Evolutionary conservation across 2,113 vertebrate species (phyloP).

Genomic region (Rhinichthys klamathensis): DNA sequence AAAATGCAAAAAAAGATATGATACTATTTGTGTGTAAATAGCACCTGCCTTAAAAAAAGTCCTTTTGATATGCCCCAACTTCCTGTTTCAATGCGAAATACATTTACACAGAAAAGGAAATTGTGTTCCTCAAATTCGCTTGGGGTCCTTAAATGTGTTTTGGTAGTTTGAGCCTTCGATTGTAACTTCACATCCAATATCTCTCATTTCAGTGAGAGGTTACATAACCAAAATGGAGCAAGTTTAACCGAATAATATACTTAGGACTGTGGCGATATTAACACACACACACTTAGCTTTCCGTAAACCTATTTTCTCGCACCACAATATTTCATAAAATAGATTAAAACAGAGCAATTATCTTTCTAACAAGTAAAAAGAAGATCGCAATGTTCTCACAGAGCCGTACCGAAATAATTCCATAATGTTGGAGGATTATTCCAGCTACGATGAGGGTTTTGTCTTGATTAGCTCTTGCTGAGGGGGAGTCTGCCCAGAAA

Average conservation of each 20-base stretch:
- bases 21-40: neutral
- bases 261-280: slow-evolving; percentile 16
- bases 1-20: too few relatives aligned
- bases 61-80: neutral
- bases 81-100: slow-evolving; percentile 25
- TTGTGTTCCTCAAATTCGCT: slow-evolving; percentile 19
- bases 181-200: slow-evolving; percentile 24
- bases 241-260: slow-evolving; percentile 16
- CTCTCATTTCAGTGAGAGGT: slow-evolving; percentile 39
- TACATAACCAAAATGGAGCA: slow-evolving; percentile 29
- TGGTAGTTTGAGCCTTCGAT: slow-evolving; percentile 7
- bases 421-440: slow-evolving; percentile 22
- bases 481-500: slow-evolving; percentile 34
- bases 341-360: slow-evolving; percentile 29
- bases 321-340: slow-evolving; percentile 14
- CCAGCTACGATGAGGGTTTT: slow-evolving; percentile 13
- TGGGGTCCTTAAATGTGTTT: slow-evolving; percentile 20
- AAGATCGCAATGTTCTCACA: neutral
- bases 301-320: neutral
- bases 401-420: slow-evolving; percentile 28
- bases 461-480: slow-evolving; percentile 39
- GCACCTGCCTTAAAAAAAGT: neutral
- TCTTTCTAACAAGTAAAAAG: slow-evolving; percentile 7
- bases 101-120: slow-evolving; percentile 15
- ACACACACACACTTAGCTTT: slow-evolving; percentile 3